Base-by-base conservation (phyloP, 2,888 invertebrate genomes). In the Orthosia gracilis region DNA sequence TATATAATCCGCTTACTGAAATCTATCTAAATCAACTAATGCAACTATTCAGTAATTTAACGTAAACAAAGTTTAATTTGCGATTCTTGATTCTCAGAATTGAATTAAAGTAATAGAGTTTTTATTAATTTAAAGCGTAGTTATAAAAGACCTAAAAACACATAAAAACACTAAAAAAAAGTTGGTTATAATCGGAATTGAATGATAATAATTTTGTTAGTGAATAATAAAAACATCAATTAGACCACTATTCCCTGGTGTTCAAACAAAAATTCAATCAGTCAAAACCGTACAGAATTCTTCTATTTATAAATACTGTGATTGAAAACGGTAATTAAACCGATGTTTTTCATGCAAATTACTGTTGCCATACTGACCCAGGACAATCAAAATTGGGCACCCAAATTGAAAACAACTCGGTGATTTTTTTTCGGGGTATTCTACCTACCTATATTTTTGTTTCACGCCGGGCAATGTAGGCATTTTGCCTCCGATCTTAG, bases 311-410 rank as follows among this genome's bases (percentile, higher is more conserved):
- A 58, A 21, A 13, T 49, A 54, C 47, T 18, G 31, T 13, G 21
- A 68, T 47, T 47, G 58, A 49, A n/a, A 61, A 31, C 23, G 21
- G 55, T 73, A 55, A 81, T 81, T 63, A 69, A 77, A 69, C 40
- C 50, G 40, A 47, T 66, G 66, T 62, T 80, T 77, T 77, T 72
- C 81, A 80, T 81, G 64, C 55, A 69, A 77, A 77, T 80, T 65
- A 55, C 65, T 13, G 26, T 50, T 47, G 17, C 62, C 23, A 26
- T n/a, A 26, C 52, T 68, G 59, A 54, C 45, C 69, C 57, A 47
- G 40, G 52, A 54, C n/a, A 71, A 71, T 50, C 62, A 23, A 55
- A 67, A 58, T 74, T 68, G 67, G 67, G 18, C 40, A 49, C n/a
- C 17, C 18, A 23, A 61, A 71, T 80, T 65, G 59, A 71, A 78